Conservation (phyloP, 1,140 invertebrate genomes). For the Caenorhabditis inopinata region DNA sequence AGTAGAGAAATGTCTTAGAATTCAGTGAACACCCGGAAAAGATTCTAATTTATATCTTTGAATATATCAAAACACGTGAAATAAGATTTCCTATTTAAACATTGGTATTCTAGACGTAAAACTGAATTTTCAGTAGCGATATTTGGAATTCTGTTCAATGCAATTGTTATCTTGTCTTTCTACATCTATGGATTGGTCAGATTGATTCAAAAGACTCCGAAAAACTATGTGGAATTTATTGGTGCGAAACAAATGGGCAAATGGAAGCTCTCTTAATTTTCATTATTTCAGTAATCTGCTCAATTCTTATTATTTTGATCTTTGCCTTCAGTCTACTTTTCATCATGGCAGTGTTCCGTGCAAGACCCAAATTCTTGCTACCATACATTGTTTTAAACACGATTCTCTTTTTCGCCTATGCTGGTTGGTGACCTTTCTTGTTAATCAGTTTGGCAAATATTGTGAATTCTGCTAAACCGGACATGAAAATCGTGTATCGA, state of each 20-base stretch:
- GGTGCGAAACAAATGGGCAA: not conserved
- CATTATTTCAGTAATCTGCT: not conserved
- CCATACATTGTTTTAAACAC: conserved; percentile 2
- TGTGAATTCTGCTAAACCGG: no score
- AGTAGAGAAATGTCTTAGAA: no score
- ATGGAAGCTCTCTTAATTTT: not conserved
- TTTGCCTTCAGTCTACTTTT: not conserved
- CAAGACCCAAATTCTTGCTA: conserved; percentile 9
- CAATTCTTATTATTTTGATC: not conserved
- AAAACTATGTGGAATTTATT: conserved; percentile 8
- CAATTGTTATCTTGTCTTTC: not conserved
- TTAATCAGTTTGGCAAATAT: not conserved
- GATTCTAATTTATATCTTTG: no score
- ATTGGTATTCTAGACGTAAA: not conserved
- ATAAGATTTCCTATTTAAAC: not conserved
- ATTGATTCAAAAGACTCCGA: not conserved
- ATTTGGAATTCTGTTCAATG: not conserved
- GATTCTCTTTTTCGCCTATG: conserved; percentile 21
- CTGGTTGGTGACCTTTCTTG: not conserved
- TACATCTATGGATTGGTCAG: not conserved
- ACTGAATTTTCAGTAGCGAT: not conserved
- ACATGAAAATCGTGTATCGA: no score
- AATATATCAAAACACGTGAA: no score
- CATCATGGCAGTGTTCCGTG: not conserved
- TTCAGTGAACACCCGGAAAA: no score